Base-by-base conservation (phyloP, 2,113 vertebrate species). In the Sisor rabdophorus region DNA sequence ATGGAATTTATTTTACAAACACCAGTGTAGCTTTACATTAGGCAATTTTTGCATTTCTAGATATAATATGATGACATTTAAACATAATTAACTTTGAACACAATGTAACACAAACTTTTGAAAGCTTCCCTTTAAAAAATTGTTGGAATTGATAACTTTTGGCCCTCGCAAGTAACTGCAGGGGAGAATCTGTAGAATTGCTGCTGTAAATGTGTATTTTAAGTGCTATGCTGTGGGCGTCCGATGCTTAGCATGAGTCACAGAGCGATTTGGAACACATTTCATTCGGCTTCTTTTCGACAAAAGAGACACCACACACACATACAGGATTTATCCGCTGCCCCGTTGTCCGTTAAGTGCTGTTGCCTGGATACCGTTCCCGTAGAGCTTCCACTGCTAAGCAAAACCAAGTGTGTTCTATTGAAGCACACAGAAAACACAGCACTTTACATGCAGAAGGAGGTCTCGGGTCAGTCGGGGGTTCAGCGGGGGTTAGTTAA, bases 331-430 rank as follows among this genome's bases (percentile, higher is more conserved):
- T 79, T 75, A 63, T 44, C 63, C 54, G 30, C 17, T 64, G 71
- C 58, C 70, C 64, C 44, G 81, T 78, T 54, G 63, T 82, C 76
- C 80, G 58, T 79, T 68, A 83, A 76, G 79, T 52, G 85, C 75
- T 24, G 80, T 85, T 82, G 79, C 65, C 71, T 68, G 55, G 73
- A 77, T 73, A 75, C 63, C 53, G 74, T 75, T 80, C 63, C 77
- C 13, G 36, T 70, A 80, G 78, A 30, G 47, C 40, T 72, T 52
- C 60, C 44, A 76, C 28, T 19, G 20, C 65, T 44, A 32, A 76
- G 58, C 36, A 58, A 71, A 80, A 67, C 73, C n/a, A 36, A 26
- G 68, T 30, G 16, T 40, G 64, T 52, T 77, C 50, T 68, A 76
- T 63, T 80, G 63, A 74, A 73, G 76, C 26, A 22, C 63, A 28